These are phyloP conservation scores for Schrankia costaestrigalis DNA, from an alignment of 2,888 invertebrate species.

Conservation along the genomic window DNA sequence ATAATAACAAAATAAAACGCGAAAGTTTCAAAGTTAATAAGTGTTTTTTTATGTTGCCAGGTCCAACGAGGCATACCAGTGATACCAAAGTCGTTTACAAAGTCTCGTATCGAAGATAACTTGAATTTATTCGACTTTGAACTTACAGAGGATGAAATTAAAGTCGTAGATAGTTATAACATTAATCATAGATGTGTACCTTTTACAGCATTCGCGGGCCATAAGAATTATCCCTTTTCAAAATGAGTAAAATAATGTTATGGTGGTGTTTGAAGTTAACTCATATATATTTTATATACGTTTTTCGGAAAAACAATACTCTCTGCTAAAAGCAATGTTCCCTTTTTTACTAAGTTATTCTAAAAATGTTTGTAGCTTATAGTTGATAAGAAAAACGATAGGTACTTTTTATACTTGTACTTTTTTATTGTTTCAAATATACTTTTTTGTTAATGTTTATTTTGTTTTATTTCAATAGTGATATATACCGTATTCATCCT, in stretches of 20 bases:
- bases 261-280: background rate
- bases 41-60: slow-evolving; percentile 28
- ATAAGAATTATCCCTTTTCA: slow-evolving; percentile 58
- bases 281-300: too few relatives aligned
- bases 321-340: too few relatives aligned
- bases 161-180: slow-evolving; percentile 77
- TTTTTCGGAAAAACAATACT: too few relatives aligned
- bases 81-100: slow-evolving; percentile 88
- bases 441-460: too few relatives aligned
- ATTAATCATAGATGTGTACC: slow-evolving; percentile 75
- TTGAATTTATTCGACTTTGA: slow-evolving; percentile 83
- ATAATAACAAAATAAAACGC: too few relatives aligned
- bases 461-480: too few relatives aligned
- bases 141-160: slow-evolving; percentile 77
- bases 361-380: too few relatives aligned
- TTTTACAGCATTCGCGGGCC: slow-evolving; percentile 30
- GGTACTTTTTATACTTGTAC: too few relatives aligned
- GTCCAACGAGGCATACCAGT: slow-evolving; percentile 84
- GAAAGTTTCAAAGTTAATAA: background rate
- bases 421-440: too few relatives aligned
- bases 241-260: background rate
- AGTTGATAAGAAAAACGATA: too few relatives aligned
- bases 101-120: slow-evolving; percentile 85
- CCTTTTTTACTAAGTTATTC: too few relatives aligned
- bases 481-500: too few relatives aligned